phyloP scores from a whole-genome alignment of 2,113 vertebrate species.

The Eptesicus fuscus region DNA sequence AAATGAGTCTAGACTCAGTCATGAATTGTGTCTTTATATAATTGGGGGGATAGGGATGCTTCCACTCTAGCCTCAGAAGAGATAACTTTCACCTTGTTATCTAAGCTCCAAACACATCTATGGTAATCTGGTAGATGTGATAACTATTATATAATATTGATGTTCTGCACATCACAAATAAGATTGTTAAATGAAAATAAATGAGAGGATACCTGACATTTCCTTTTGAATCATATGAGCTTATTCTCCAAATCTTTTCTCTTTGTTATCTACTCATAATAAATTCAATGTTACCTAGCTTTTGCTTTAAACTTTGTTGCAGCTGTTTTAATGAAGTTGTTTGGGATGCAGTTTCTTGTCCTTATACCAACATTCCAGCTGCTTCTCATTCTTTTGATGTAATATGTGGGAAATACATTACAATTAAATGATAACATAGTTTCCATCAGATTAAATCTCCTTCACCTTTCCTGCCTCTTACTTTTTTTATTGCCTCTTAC shows the following conservation, averaged over 20 bases:
- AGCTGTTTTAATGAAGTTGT: slow-evolving; percentile 40
- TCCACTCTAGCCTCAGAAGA: neutral
- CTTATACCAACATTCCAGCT: slow-evolving; percentile 11
- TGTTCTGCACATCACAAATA: neutral
- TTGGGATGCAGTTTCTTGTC: slow-evolving; percentile 3
- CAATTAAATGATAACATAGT: slow-evolving; percentile 29
- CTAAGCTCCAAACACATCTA: neutral
- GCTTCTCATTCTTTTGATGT: neutral
- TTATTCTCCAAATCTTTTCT: neutral
- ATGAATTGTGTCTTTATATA: neutral
- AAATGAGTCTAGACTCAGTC: neutral
- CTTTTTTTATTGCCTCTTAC: neutral
- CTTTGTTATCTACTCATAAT: neutral
- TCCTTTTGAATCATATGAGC: neutral
- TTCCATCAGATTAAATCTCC: slow-evolving; percentile 22
- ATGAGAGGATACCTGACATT: neutral
- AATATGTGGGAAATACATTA: slow-evolving; percentile 7
- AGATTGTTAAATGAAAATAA: neutral
- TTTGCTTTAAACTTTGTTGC: neutral
- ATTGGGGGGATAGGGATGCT: neutral
- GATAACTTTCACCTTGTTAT: neutral
- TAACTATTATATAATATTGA: neutral
- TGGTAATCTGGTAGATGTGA: neutral
- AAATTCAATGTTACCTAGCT: neutral
- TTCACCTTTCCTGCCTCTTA: neutral